These are phyloP conservation scores for Crematogaster levior DNA, from an alignment of 2,888 invertebrate genomes.

Conservation along the genomic window DNA sequence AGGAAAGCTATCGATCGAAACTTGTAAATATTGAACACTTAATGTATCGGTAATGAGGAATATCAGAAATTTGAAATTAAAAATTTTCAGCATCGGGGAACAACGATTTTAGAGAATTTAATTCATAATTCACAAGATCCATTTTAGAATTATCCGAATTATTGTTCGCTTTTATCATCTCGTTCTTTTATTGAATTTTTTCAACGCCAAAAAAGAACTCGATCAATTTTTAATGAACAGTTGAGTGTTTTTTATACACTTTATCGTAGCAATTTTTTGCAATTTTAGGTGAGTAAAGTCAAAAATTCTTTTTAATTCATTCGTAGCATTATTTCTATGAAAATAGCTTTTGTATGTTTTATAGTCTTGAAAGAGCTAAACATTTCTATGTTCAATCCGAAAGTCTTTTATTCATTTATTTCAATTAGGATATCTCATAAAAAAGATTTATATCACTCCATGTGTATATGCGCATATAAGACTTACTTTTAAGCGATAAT, in stretches of 20 bases:
- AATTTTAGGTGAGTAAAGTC: background rate
- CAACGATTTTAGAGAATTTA: background rate
- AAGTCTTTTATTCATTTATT: background rate
- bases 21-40: background rate
- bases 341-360: background rate
- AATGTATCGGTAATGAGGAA: background rate
- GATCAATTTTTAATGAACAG: background rate
- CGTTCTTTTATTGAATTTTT: background rate
- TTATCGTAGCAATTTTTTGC: background rate
- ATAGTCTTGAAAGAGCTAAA: background rate
- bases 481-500: background rate
- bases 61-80: background rate
- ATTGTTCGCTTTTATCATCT: background rate
- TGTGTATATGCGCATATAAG: too few relatives aligned
- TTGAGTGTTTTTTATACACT: background rate
- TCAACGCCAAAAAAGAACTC: background rate
- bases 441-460: background rate
- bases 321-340: background rate
- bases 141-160: background rate
- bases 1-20: constrained; percentile 24
- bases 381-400: background rate
- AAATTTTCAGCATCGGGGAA: background rate
- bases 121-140: background rate
- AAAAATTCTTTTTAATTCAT: background rate
- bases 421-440: background rate